Percentiles rank a stretch among this genome's conserved stretches.
Conservation (phyloP, 1,140 invertebrate genomes). For the Camponotus floridanus region DNA sequence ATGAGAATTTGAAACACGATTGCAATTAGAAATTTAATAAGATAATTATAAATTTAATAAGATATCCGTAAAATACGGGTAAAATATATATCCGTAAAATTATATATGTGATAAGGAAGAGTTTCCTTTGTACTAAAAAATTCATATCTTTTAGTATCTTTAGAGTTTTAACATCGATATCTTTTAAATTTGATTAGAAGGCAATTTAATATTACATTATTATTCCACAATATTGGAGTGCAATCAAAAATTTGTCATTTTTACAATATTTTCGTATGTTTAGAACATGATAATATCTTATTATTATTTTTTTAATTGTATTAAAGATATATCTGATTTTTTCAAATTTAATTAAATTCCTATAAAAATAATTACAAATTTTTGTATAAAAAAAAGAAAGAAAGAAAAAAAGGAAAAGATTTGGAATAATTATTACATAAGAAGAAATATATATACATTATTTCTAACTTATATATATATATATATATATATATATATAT, state of each 20-base stretch:
- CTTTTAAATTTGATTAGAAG: neutral
- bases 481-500: too few relatives aligned
- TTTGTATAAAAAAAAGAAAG: neutral
- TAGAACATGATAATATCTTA: neutral
- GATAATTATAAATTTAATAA: too few relatives aligned
- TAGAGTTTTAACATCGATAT: neutral
- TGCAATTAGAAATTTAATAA: neutral
- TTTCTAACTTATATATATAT: too few relatives aligned
- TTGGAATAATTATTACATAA: neutral
- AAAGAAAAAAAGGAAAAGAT: neutral
- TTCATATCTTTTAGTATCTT: neutral
- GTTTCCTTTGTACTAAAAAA: neutral
- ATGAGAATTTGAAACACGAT: slow-evolving; percentile 2
- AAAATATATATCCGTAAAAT: neutral
- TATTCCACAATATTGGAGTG: too few relatives aligned
- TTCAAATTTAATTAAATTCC: too few relatives aligned
- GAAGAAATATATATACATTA: too few relatives aligned
- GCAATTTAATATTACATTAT: neutral
- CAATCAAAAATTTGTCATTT: neutral
- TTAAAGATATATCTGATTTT: too few relatives aligned
- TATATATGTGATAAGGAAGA: neutral
- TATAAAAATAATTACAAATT: neutral
- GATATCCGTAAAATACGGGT: neutral
- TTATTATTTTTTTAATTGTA: neutral
- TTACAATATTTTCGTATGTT: neutral